Conservation (phyloP, 1,140 invertebrate species). For the Diorhabda carinulata region DNA sequence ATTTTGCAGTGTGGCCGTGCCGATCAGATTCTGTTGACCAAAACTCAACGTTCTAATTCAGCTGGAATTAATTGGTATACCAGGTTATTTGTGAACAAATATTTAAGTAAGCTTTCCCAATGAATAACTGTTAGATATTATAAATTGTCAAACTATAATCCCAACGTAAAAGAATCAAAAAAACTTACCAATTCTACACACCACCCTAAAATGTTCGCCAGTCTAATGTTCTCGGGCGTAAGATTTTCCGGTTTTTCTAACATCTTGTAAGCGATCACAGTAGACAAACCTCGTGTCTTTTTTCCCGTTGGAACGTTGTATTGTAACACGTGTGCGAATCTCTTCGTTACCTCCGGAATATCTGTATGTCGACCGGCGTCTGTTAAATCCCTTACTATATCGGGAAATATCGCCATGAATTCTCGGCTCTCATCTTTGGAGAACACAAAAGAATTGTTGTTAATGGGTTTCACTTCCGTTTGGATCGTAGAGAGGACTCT, state of each 20-base stretch:
- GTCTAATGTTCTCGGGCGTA: conserved; percentile 72
- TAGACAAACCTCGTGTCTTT: conserved; percentile 75
- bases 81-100: no score
- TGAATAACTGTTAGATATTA: no score
- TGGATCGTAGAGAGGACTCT: conserved; percentile 45
- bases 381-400: conserved; percentile 77
- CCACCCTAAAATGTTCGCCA: conserved; percentile 87
- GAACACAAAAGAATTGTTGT: conserved; percentile 26
- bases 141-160: no score
- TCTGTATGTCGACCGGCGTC: conserved; percentile 67
- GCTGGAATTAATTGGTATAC: no score
- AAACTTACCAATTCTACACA: conserved; percentile 84
- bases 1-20: no score
- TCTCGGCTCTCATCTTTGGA: conserved; percentile 76
- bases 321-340: conserved; percentile 74
- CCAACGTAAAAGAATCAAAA: no score
- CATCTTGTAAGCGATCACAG: conserved; percentile 76
- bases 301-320: conserved; percentile 80
- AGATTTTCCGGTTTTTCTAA: conserved; percentile 59
- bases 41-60: no score
- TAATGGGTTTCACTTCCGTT: conserved; percentile 33
- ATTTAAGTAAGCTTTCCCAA: no score
- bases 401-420: conserved; percentile 82
- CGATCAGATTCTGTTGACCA: no score
- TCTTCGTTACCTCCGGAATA: conserved; percentile 71